A percentile compares a stretch with the other conserved stretches of the same genome.
phyloP scores from a whole-genome alignment of 2,888 invertebrate genomes.

The Hypomecis atomaria region DNA sequence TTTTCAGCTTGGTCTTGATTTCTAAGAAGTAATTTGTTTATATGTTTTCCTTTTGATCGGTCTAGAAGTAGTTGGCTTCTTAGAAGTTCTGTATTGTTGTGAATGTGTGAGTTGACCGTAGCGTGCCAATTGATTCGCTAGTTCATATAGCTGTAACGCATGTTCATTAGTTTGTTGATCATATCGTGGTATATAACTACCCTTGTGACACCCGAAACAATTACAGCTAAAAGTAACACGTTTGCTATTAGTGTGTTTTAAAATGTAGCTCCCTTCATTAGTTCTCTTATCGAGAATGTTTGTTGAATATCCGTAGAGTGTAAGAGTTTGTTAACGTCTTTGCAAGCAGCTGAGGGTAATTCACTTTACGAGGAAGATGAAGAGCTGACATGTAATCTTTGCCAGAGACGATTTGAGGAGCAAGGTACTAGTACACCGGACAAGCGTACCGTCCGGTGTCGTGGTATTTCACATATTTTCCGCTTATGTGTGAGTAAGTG shows the following conservation, averaged over 20 bases:
- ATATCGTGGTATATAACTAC: constrained; percentile 46
- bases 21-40: constrained; percentile 66
- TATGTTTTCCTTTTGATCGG: constrained; percentile 35
- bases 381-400: constrained; percentile 89
- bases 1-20: constrained; percentile 86
- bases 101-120: constrained; percentile 40
- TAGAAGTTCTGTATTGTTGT: constrained; percentile 35
- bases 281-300: constrained; percentile 37
- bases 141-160: constrained; percentile 50
- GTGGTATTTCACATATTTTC: constrained; percentile 73
- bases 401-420: constrained; percentile 91
- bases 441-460: constrained; percentile 72
- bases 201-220: constrained; percentile 38
- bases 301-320: constrained; percentile 62
- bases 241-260: constrained; percentile 32
- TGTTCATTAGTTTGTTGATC: constrained; percentile 53
- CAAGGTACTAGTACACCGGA: constrained; percentile 87
- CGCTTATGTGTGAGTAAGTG: constrained; percentile 85
- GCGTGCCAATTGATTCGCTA: constrained; percentile 51
- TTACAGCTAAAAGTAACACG: constrained; percentile 28
- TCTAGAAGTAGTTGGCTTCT: constrained; percentile 39
- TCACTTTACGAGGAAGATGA: constrained; percentile 87
- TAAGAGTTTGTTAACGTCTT: constrained; percentile 84
- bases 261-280: constrained; percentile 37
- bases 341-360: constrained; percentile 87